Evolutionary conservation across 92 coral and sea anemone genomes (phyloP).

Genomic region (Zoanthus sociatus): DNA sequence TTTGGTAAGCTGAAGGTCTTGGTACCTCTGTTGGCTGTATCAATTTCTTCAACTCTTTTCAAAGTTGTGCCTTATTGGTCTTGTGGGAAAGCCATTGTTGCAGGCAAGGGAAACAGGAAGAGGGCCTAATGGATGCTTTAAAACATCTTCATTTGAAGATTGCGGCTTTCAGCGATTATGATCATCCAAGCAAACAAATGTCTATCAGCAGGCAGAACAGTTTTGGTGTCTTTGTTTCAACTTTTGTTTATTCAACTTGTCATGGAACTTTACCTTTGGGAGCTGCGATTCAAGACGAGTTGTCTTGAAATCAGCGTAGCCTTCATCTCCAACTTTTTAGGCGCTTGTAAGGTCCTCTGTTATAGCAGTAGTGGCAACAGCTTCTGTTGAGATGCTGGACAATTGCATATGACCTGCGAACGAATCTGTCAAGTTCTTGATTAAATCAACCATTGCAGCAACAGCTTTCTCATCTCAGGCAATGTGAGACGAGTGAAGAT

Average conservation of each 20-base stretch:
- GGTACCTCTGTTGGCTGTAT: constrained; percentile 55
- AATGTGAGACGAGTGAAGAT: background rate
- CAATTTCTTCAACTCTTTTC: constrained; percentile 59
- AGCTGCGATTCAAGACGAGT: background rate
- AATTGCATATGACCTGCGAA: constrained; percentile 59
- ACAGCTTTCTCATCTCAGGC: constrained; percentile 52
- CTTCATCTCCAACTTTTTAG: background rate
- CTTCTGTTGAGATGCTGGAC: constrained; percentile 60
- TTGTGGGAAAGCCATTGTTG: constrained; percentile 49
- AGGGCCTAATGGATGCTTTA: constrained; percentile 54
- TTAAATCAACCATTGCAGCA: constrained; percentile 16
- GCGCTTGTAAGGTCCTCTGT: background rate
- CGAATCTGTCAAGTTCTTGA: constrained; percentile 49
- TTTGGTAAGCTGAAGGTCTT: constrained; percentile 55
- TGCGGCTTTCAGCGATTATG: constrained; percentile 50
- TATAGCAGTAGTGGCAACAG: constrained; percentile 54
- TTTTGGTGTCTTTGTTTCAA: constrained; percentile 27
- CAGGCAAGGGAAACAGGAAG: constrained; percentile 50
- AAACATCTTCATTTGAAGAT: constrained; percentile 49
- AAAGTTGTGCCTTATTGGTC: constrained; percentile 56
- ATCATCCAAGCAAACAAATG: background rate
- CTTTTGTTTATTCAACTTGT: constrained; percentile 38
- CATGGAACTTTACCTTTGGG: background rate
- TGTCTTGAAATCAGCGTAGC: background rate
- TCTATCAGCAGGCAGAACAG: constrained; percentile 47